Conservation (phyloP, 2,888 invertebrate species). For the Pseudanteris insignis region DNA sequence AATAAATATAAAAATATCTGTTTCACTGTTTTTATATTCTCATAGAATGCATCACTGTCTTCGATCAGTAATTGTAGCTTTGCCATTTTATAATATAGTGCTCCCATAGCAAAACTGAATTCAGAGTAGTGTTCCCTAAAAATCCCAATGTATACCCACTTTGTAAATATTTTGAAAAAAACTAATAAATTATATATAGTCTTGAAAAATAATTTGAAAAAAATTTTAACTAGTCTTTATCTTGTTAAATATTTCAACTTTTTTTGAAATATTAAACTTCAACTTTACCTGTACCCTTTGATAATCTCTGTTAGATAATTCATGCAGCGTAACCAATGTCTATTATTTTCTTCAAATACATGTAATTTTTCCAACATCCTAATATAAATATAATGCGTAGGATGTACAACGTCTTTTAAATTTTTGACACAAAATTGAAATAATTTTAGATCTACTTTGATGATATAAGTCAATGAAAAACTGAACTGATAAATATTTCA, state of each 20-base stretch:
- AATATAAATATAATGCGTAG: neutral
- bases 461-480: too few species aligned
- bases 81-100: neutral
- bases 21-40: neutral
- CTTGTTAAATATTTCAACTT: too few species aligned
- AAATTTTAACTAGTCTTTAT: too few species aligned
- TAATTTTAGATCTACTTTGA: neutral
- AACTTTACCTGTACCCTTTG: neutral
- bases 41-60: neutral
- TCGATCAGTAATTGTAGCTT: neutral
- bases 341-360: neutral
- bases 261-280: too few species aligned
- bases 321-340: neutral
- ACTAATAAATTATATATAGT: too few species aligned
- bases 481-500: too few species aligned
- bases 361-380: neutral
- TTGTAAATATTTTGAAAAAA: too few species aligned
- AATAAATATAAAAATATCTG: neutral
- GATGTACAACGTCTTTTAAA: neutral
- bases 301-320: slow-evolving; percentile 1
- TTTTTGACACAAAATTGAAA: neutral
- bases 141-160: too few species aligned
- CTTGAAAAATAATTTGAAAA: too few species aligned
- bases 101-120: neutral
- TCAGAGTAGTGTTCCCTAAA: neutral